Evolutionary conservation across 2,888 invertebrate genomes (phyloP), one percentile per base, ranked within the genome.

Genomic region (Siphlonurus alternatus): DNA sequence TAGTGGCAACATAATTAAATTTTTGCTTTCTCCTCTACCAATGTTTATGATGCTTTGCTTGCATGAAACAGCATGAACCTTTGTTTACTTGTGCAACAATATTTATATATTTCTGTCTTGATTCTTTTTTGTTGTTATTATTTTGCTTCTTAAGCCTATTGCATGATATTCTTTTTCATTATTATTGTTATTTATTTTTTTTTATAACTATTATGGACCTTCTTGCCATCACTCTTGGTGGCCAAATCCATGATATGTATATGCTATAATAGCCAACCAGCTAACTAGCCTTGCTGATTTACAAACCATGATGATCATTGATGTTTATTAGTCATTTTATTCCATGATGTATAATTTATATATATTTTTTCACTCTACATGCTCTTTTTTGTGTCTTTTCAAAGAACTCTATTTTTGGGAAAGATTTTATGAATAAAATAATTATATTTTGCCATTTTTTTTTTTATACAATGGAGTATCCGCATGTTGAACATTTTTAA

Each of bases 221-320:
- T 25, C 25, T 59, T 66, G 64, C 63, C 66, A 65, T 62, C 64
- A 65, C 53, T 63, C 67, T 65, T 67, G 67, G 63, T 65, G 63
- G 67, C 65, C 65, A 65, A 63, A 66, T 64, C 65, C 67, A 66
- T 65, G 65, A 59, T 65, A 38, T 53, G n/a, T n/a, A n/a, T n/a
- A n/a, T n/a, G n/a, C n/a, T n/a, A n/a, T n/a, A n/a, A n/a, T n/a
- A n/a, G n/a, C n/a, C n/a, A 61, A 25, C 38, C 56, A 64, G 22
- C 54, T 64, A 53, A 23, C 54, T 61, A 61, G 51, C 60, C 56
- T 64, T 64, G 61, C 60, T n/a, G 54, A 56, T 64, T 15, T 38
- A 64, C 61, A 61, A 64, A 62, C 63, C 65, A 65, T 66, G 66
- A 62, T 67, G 67, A 66, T 67, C 67, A 66, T 66, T 67, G 67